phyloP scores from a whole-genome alignment of 2,113 vertebrate species.

The Gasterosteus aculeatus region DNA sequence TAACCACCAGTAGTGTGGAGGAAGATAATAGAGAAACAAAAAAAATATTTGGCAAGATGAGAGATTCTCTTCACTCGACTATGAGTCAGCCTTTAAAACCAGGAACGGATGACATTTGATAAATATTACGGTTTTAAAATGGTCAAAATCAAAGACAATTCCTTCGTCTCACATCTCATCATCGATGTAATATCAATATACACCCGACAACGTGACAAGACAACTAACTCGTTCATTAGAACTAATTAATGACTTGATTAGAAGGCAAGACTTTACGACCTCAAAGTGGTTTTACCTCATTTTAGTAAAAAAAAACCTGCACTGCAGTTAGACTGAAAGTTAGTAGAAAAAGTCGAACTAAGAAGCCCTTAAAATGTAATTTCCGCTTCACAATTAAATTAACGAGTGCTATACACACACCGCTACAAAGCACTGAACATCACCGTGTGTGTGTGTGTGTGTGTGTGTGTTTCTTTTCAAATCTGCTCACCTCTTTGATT shows the following conservation, averaged over 20 bases:
- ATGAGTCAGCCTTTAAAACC: not conserved
- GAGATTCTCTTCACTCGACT: not conserved
- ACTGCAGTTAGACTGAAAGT: not conserved
- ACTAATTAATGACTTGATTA: not conserved
- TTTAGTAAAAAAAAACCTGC: not conserved
- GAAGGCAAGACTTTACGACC: not conserved
- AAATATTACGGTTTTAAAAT: not conserved
- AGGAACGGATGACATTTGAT: not conserved
- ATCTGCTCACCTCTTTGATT: conserved; percentile 35
- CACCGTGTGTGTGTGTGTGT: not conserved
- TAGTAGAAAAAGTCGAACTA: not conserved
- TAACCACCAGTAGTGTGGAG: not conserved
- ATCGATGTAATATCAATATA: not conserved
- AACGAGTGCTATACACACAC: conserved; percentile 57
- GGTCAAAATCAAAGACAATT: not conserved
- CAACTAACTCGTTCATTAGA: not conserved
- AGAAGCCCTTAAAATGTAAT: conserved; percentile 55
- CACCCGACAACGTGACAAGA: not conserved
- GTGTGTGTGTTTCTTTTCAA: not conserved
- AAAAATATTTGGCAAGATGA: not conserved
- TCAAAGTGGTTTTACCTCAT: not conserved
- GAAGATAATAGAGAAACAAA: not conserved
- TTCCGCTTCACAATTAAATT: conserved; percentile 62
- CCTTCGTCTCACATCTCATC: not conserved
- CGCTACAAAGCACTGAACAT: not conserved